Base-by-base conservation (phyloP, 2,888 invertebrate species). In the Dicyrtomina minuta region DNA sequence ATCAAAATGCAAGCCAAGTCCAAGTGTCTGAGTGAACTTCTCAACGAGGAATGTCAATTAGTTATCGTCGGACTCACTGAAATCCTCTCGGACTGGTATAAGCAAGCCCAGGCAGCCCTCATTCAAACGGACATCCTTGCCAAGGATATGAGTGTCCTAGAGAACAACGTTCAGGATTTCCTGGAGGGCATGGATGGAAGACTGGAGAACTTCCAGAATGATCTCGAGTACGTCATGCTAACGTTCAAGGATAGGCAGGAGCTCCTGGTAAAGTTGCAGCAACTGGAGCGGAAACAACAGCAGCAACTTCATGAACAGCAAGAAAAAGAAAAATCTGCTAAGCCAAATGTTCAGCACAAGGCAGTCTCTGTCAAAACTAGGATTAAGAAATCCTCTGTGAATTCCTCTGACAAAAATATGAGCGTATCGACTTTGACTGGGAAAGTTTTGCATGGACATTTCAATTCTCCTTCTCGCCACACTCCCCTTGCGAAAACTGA, bases 71-170 rank as follows among this genome's bases (percentile, higher is more conserved):
- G 90, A 75, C 85, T 91, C 68, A 90, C 91, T 0, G 91, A 91
- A 79, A 88, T 87, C 75, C 83, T 91, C 27, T 90, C 91, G 5
- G 92, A 92, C 83, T 92, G 92, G 92, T 93, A 92, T 82, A 93
- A 93, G 83, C 88, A 90, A 82, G 92, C 92, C 4, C 92, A 92
- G 83, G 92, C 93, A 0, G 90, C 91, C 61, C 92, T 88, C 81
- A 84, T 93, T 67, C 91, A 93, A 83, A 88, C 89, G 12, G 89
- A 90, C 82, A 92, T 93, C 80, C 84, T 93, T 61, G 89, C 90
- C 81, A 90, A 91, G 80, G 91, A 91, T 80, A 86, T 88, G 44
- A 49, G 46, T 33, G 73, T 75, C 43, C 87, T 85, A 76, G 85
- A 86, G 70, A 81, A 82, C 13, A 80, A 81, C 3, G 79, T 87